phyloP scores from a whole-genome alignment of 2,113 vertebrate species.

The Tautogolabrus adspersus region DNA sequence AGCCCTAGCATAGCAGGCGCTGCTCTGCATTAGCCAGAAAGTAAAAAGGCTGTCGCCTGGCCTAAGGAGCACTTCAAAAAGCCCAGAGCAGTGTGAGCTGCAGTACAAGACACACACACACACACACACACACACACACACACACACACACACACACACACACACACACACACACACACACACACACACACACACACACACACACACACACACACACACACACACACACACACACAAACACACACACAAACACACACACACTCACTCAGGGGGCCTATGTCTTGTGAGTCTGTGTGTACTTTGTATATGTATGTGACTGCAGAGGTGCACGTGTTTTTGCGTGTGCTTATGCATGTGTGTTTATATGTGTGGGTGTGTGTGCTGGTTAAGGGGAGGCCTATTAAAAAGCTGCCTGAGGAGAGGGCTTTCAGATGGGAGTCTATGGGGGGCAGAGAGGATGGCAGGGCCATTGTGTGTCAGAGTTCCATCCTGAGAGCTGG shows the following conservation, averaged over 20 bases:
- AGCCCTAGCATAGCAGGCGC: conserved; percentile 53
- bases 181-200: conserved; percentile 55
- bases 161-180: no score
- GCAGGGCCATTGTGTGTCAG: conserved; percentile 81
- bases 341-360: conserved; percentile 43
- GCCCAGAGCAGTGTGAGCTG: conserved; percentile 65
- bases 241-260: conserved; percentile 46
- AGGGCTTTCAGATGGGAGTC: conserved; percentile 78
- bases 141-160: no score
- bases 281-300: conserved; percentile 39
- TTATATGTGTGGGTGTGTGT: conserved; percentile 24
- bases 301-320: conserved; percentile 31
- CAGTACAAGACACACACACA: conserved; percentile 63
- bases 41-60: conserved; percentile 73
- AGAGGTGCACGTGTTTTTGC: conserved; percentile 40
- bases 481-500: conserved; percentile 80
- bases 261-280: conserved; percentile 48
- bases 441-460: conserved; percentile 71
- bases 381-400: conserved; percentile 64
- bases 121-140: conserved; percentile 24
- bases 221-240: conserved; percentile 64
- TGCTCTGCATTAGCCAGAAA: conserved; percentile 66
- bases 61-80: conserved; percentile 78
- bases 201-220: conserved; percentile 64
- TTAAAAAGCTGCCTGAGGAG: conserved; percentile 81